Base-by-base conservation (phyloP, 2,113 vertebrate species). In the Gavia stellata region DNA sequence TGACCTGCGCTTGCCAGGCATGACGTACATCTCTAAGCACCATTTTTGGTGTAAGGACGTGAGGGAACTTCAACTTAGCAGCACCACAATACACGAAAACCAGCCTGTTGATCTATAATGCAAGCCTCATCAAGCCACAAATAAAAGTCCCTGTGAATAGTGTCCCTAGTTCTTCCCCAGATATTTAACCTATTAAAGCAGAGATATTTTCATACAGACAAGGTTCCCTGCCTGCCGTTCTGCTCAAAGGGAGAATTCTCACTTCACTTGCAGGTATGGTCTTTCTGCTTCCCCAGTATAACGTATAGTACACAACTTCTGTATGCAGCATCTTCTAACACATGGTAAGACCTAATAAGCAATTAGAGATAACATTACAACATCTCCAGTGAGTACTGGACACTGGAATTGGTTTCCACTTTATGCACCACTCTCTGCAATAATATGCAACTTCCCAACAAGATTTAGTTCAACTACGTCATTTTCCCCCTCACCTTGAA, bases 231-330 rank as follows among this genome's bases (percentile, higher is more conserved):
- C 24, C 63, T 74, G 50, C 45, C 29, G 8, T 61, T 74, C 73
- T 87, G 24, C 29, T 72, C 74, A 67, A 50, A 78, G 53, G 45
- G 10, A 87, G 31, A 89, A 87, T 59, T 84, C 52, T 62, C 44
- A 49, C 21, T 72, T 75, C 70, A 45, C 40, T 18, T 56, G 49
- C 34, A 71, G 34, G 36, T 52, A 49, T 7, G 3, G 28, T 17
- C 31, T 63, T 74, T 44, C 65, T 87, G 36, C 50, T 87, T 79
- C 78, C 68, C 34, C n/a, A 3, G 7, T 26, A 28, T 5, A n/a
- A 59, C 0, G 0, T 12, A 15, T 0, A 42, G 42, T 2, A 59
- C 17, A 17, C 42, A 66, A 45, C 14, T 62, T 33, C 47, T 52
- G 9, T 17, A 17, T 9, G 18, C 17, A 59, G 36, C 7, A 33